Base-by-base conservation (phyloP, 2,888 invertebrate genomes). In the Thecocarcelia acutangulata region DNA sequence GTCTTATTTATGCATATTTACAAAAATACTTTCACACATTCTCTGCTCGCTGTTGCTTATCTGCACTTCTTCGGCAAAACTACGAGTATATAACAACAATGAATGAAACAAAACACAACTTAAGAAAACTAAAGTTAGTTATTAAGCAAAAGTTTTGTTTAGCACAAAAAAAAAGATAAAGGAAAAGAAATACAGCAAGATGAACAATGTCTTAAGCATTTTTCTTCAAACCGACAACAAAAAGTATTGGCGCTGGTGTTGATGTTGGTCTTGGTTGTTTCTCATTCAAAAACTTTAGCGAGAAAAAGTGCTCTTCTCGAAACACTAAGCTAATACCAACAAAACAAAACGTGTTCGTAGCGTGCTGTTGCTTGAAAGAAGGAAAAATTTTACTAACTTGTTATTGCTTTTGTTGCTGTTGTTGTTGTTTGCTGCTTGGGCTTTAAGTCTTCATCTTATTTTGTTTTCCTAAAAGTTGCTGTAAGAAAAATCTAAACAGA, bases 401-500 rank as follows among this genome's bases (percentile, higher is more conserved):
- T 52, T 66, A 24, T 50, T 66, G 24, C n/a, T 24, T 3, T 33
- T 33, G 33, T 33, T 33, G n/a, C 12, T 40, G 48, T 37, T 64
- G 13, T 15, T 48, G 13, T 13, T 48, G 28, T n/a, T 17, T 17
- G 24, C 48, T 48, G 58, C 44, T 19, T 70, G 69, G 74, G 69
- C 64, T 50, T 44, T 75, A 64, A 48, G 56, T 44, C 37, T 69
- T 64, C 50, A 69, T 68, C 46, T 46, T 6, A 42, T 46, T 56
- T 21, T 56, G 37, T 69, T 68, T 64, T 37, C 3, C 42, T 56
- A 15, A 56, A 63, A 58, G 56, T 44, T 69, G 42, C 5, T n/a
- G 6, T 4, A 79, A 63, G 74, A 80, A 74, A 74, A 72, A 33
- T 64, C 61, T 48, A 63, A 80, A 74, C 69, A 74, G 73, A 70